Evolutionary conservation across 2,888 invertebrate genomes (phyloP), one percentile per base, ranked within the genome.

Genomic region (Emesis russula): DNA sequence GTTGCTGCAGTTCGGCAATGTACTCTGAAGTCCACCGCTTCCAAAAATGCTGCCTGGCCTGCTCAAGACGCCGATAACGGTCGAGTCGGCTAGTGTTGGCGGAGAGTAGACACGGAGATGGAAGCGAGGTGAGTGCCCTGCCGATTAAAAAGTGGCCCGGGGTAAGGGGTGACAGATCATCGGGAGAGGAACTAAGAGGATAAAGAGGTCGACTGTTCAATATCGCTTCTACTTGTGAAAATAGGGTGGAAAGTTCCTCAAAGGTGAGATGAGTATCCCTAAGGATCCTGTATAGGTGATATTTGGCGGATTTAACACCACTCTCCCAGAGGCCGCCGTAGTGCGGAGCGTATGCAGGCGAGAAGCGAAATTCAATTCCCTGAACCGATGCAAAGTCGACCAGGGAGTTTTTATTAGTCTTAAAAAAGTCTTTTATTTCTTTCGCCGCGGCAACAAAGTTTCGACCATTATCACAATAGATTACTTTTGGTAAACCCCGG

Each of bases 381-480:
- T 91, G 81, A 6, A 89, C 76, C 53, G 63, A 25, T 76, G 85
- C 86, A 87, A 87, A 86, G 2, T 85, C 87, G 74, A 70, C 71
- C 13, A 90, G 13, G 9, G 53, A 25, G 7, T 82, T 44, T 11
- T 15, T 13, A 70, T 84, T 80, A 9, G 4, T 0, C 53, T 89
- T 86, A 36, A 94, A 18, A 83, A 91, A 92, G 5, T 25, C 11
- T 13, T 31, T 36, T 7, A 86, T 9, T 53, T 89, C 86, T 48
- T 89, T 88, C 6, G 86, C 68, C 25, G 85, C 90, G 0, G 76
- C 83, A 3, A 87, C 87, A 82, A 90, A 90, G 41, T 87, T 85
- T 6, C 70, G 66, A 0, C 95, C 96, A 81, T 95, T 95, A 53
- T 96, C 95, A 25, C 85, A 92, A 79, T 90, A 95, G 25, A 25